These are phyloP conservation scores for Heliconius hermathena DNA, from an alignment of 1,140 invertebrate genomes.

Conservation along the genomic window DNA sequence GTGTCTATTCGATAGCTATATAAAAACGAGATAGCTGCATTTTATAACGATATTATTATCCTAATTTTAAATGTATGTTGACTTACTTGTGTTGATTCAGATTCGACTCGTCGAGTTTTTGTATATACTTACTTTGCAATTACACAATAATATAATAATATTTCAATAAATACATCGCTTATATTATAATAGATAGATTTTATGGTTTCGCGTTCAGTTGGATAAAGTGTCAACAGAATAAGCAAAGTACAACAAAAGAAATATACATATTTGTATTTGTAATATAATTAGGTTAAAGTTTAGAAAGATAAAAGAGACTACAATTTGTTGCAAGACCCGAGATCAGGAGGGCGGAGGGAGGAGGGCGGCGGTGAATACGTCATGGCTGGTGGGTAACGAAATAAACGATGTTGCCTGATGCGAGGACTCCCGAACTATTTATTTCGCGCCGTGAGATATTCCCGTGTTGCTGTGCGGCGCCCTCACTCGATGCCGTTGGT, in stretches of 20 bases:
- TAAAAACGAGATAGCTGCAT: constrained; percentile 37
- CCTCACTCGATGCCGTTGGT: constrained; percentile 64
- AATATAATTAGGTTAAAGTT: constrained; percentile 58
- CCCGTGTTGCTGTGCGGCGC: constrained; percentile 46
- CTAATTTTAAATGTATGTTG: constrained; percentile 31
- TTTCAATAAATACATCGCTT: constrained; percentile 11
- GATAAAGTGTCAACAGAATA: constrained; percentile 36
- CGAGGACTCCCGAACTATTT: constrained; percentile 26
- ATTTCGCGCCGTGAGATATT: too few relatives aligned
- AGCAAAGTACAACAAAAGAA: constrained; percentile 58
- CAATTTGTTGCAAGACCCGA: constrained; percentile 62
- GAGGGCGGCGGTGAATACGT: constrained; percentile 19
- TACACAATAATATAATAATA: constrained; percentile 11
- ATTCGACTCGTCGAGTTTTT: constrained; percentile 34
- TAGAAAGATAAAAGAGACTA: constrained; percentile 54
- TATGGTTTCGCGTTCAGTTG: constrained; percentile 8
- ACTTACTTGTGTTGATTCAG: constrained; percentile 27
- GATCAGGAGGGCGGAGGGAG: constrained; percentile 57
- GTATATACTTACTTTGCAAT: background rate
- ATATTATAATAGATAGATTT: constrained; percentile 3
- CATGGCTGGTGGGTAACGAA: background rate
- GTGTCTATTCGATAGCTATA: constrained; percentile 29
- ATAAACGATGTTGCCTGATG: constrained; percentile 40
- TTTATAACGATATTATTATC: constrained; percentile 24
- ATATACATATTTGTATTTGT: constrained; percentile 60